phyloP scores from a whole-genome alignment of 1,140 invertebrate genomes.

The Drosophila rhopaloa region DNA sequence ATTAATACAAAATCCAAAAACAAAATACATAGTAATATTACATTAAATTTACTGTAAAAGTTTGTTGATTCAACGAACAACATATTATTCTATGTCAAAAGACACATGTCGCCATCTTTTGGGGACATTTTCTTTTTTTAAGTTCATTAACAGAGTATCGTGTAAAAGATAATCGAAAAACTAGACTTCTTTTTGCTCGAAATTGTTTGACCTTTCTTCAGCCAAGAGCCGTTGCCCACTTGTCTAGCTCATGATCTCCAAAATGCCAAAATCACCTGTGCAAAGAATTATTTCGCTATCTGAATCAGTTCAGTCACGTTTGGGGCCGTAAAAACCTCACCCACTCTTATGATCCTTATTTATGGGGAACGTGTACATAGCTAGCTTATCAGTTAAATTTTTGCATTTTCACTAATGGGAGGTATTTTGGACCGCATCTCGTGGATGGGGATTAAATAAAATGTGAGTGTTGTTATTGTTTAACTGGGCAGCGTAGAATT shows the following conservation, averaged over 20 bases:
- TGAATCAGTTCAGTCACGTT: conserved; percentile 41
- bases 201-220: not conserved
- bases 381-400: conserved; percentile 23
- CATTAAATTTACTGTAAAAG: too few species aligned
- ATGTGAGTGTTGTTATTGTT: conserved; percentile 11
- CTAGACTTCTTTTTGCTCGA: not conserved
- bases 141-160: too few species aligned
- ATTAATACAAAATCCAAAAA: too few species aligned
- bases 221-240: not conserved
- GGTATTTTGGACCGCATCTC: not conserved
- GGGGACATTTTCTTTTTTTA: too few species aligned
- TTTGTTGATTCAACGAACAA: too few species aligned
- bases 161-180: too few species aligned
- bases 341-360: conserved; percentile 6
- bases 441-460: not conserved
- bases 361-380: conserved; percentile 20
- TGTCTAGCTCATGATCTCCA: conserved; percentile 11
- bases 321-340: conserved; percentile 3
- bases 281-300: conserved; percentile 5
- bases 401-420: conserved; percentile 19
- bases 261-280: conserved; percentile 34
- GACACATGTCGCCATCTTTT: too few species aligned
- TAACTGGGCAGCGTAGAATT: not conserved
- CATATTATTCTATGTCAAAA: too few species aligned
- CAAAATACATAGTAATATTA: too few species aligned